Evolutionary conservation across 2,888 invertebrate species (phyloP).

Genomic region (Andrena fulva): DNA sequence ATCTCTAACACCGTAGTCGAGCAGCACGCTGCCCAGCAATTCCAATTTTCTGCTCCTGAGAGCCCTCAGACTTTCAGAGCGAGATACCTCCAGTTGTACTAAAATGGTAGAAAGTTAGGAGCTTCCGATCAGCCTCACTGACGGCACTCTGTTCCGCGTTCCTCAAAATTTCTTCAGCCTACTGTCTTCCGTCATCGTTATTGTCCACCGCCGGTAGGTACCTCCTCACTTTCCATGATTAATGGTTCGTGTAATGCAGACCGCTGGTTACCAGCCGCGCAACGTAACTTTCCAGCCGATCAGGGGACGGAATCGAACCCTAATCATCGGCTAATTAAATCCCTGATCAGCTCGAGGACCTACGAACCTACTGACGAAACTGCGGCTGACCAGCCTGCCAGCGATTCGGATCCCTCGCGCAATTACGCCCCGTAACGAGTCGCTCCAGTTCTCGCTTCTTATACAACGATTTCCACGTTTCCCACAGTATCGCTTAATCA

Average conservation of each 20-base stretch:
- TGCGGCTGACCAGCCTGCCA: background rate
- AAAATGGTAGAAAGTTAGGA: background rate
- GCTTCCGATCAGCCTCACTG: background rate
- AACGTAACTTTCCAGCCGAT: conserved; percentile 34
- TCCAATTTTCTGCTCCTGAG: too few relatives aligned
- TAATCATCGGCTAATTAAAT: conserved; percentile 45
- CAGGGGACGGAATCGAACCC: conserved; percentile 24
- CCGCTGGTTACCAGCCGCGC: conserved; percentile 31
- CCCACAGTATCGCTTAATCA: background rate
- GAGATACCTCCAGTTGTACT: background rate
- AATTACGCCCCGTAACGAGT: conserved; percentile 3
- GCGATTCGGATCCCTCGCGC: background rate
- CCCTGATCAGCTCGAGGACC: conserved; percentile 26
- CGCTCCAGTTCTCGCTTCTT: background rate
- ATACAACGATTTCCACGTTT: background rate
- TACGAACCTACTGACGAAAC: conserved; percentile 33
- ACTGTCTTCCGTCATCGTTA: conserved; percentile 13
- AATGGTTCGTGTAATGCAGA: conserved; percentile 21
- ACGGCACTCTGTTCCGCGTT: background rate
- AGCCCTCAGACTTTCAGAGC: background rate
- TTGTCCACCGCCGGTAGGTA: background rate
- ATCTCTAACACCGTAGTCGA: background rate
- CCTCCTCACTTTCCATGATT: conserved; percentile 25
- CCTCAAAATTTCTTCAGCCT: background rate
- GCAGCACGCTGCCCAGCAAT: too few relatives aligned